Base-by-base conservation (phyloP, 2,113 vertebrate genomes). In the Heteronetta atricapilla region DNA sequence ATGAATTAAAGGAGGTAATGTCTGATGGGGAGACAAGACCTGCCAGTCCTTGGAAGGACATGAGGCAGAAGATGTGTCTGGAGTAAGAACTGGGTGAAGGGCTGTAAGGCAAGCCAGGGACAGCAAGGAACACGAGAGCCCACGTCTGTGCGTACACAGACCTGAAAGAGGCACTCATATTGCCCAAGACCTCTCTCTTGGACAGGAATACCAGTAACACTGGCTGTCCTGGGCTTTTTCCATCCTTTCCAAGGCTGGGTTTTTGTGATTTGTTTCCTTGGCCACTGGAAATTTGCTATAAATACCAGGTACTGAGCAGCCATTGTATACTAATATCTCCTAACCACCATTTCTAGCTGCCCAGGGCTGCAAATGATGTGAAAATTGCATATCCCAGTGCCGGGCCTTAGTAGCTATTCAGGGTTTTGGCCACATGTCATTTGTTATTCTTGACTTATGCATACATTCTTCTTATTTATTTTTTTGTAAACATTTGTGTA, bases 401-500 rank as follows among this genome's bases (percentile, higher is more conserved):
- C 3, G 2, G 62, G 42, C 82, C 72, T 83, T 94, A 60, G 74
- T 60, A 94, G 75, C 87, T 96, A 79, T 95, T 94, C 79, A 33
- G 56, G 60, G 76, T 6, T 88, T 92, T 95, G 80, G 90, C 76
- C 68, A 74, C 92, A 95, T 93, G 94, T 91, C 79, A 75, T 93
- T 90, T 88, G 92, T 93, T 96, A 93, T 93, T 95, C 90, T 95
- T 96, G 88, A 90, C 82, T 95, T 91, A 80, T 70, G 63, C 64
- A 89, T 96, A 95, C 78, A 89, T 95, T 94, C 91, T 88, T 89
- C 68, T 56, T 94, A 80, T 64, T 94, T 86, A 90, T 55, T 78
- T 94, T 94, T 94, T 83, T 86, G 90, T 97, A 96, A 96, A 96
- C 91, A 95, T 95, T 96, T 96, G 94, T 75, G 53, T 91, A 81